Evolutionary conservation across 2,113 vertebrate species (phyloP), one percentile per base, ranked within the genome.

Genomic region (Ornithorhynchus anatinus): DNA sequence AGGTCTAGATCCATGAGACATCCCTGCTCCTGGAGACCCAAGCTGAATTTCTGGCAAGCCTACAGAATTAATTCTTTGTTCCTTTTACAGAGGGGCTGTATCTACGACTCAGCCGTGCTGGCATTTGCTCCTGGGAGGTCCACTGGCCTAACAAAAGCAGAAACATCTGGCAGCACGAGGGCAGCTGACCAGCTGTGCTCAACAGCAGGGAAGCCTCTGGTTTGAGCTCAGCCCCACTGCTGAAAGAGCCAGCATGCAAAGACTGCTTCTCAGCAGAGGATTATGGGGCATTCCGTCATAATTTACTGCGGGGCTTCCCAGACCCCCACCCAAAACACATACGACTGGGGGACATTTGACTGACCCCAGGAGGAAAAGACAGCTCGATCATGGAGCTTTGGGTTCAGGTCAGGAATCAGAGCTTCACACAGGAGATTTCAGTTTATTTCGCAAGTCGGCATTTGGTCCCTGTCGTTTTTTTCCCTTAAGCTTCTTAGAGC

Each of bases 101-200:
- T 76, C 66, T 82, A 66, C 80, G 47, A 66, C 35, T 90, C 75
- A 72, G 54, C 76, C 63, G 67, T 42, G 35, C 51, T 81, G 72
- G 73, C 57, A 79, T 89, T 86, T 86, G 60, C 72, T 85, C 61
- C 47, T 89, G 86, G 86, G 89, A 89, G 84, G 90, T 90, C 90
- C 25, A 6, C 36, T 51, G 52, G 14, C 43, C 50, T 58, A 5
- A 47, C 73, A 69, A 61, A 79, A 72, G 0, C 19, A 77, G 73
- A 87, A 91, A 90, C 86, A 90, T 89, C 89, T 91, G 89, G 86
- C 84, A 86, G 82, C 53, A 82, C 67, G 85, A 71, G 81, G 61
- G 43, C 73, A 86, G 61, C 22, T 81, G 86, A 66, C 84, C 86
- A 93, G 86, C 87, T 91, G 88, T 91, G 69, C 65, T 89, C 84